phyloP scores from a whole-genome alignment of 2,888 invertebrate genomes.

The Mythimna loreyi region DNA sequence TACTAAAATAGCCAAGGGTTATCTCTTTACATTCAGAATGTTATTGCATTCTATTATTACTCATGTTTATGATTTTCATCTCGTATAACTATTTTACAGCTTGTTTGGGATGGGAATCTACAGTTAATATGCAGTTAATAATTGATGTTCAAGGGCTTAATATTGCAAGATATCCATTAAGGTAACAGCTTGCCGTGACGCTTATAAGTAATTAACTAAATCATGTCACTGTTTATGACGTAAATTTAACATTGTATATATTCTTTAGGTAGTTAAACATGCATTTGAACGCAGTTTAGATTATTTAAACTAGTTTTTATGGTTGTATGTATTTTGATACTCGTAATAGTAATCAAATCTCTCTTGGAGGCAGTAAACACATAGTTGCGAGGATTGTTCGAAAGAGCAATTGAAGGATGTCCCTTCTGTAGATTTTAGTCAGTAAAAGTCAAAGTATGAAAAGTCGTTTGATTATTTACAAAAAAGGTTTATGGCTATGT shows the following conservation, averaged over 20 bases:
- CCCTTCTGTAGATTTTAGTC: too few species aligned
- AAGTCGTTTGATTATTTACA: too few species aligned
- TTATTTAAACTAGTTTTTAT: too few species aligned
- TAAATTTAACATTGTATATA: constrained; percentile 32
- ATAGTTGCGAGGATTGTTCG: too few species aligned
- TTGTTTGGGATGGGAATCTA: constrained; percentile 29
- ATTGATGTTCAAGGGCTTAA: constrained; percentile 22
- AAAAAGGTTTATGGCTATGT: too few species aligned
- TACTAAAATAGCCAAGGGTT: constrained; percentile 39
- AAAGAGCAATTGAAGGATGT: too few species aligned
- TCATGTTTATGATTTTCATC: constrained; percentile 45
- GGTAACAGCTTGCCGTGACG: constrained; percentile 52
- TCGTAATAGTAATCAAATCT: too few species aligned
- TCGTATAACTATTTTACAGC: constrained; percentile 27
- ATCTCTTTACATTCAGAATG: constrained; percentile 29
- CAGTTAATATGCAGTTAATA: constrained; percentile 16
- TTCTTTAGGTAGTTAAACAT: neutral
- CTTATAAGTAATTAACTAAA: constrained; percentile 40
- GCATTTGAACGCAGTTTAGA: neutral
- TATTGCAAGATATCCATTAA: constrained; percentile 51
- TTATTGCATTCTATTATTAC: constrained; percentile 37
- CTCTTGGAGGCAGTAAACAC: too few species aligned
- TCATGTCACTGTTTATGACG: constrained; percentile 31
- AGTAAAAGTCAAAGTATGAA: too few species aligned
- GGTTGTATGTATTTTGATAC: too few species aligned